Evolutionary conservation across 1,140 invertebrate genomes (phyloP).

Genomic region (Condylostylus longicornis): DNA sequence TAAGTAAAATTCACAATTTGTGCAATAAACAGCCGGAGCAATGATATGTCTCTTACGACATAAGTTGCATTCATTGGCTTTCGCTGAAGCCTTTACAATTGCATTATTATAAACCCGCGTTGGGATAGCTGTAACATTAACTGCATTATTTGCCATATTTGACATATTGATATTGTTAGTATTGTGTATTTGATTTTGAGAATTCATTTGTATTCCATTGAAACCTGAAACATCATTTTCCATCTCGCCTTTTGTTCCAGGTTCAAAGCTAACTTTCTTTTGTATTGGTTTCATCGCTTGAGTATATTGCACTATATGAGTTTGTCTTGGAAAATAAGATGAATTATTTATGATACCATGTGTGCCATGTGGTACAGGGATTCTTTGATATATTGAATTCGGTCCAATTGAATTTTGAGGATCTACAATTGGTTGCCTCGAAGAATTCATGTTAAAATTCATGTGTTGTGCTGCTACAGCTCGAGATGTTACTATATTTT

Average conservation of each 20-base stretch:
- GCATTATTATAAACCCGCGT: constrained; percentile 27
- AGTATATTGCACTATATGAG: too few species aligned
- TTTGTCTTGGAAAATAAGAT: too few species aligned
- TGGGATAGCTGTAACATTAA: constrained; percentile 27
- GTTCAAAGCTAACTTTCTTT: constrained; percentile 53
- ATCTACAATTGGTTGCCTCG: too few species aligned
- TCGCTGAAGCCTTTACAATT: constrained; percentile 36
- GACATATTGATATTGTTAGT: constrained; percentile 11
- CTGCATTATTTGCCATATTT: constrained; percentile 4
- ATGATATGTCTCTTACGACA: constrained; percentile 68
- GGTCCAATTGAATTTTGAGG: constrained; percentile 12
- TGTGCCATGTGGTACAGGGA: constrained; percentile 37
- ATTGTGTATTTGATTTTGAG: constrained; percentile 4
- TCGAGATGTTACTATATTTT: too few species aligned
- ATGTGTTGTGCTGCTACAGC: constrained; percentile 19
- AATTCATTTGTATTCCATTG: too few species aligned
- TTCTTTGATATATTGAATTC: constrained; percentile 40
- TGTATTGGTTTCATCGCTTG: constrained; percentile 37
- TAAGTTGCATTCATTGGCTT: constrained; percentile 52
- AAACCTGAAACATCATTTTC: constrained; percentile 38
- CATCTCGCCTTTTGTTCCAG: constrained; percentile 43
- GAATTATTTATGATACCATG: constrained; percentile 15
- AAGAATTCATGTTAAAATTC: constrained; percentile 18
- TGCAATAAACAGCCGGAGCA: constrained; percentile 62
- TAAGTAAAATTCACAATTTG: constrained; percentile 84